phyloP scores from a whole-genome alignment of 1,140 invertebrate genomes.

The Mizuhopecten yessoensis region DNA sequence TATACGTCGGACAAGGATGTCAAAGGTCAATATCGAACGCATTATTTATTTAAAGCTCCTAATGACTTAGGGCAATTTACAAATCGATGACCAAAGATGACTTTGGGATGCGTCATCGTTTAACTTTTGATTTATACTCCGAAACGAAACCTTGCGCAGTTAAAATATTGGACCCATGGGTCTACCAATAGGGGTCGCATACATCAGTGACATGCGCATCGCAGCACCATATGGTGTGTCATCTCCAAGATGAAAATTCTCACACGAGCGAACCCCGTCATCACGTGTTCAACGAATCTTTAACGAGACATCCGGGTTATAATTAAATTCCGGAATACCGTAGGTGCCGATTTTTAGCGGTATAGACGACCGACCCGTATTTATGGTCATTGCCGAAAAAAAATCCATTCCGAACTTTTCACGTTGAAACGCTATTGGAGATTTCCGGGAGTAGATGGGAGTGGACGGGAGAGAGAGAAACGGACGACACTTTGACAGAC shows the following conservation, averaged over 20 bases:
- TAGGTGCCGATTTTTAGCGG: neutral
- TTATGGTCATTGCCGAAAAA: neutral
- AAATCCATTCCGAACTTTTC: neutral
- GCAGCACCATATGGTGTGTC: slow-evolving; percentile 11
- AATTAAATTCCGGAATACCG: slow-evolving; percentile 27
- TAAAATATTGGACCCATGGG: slow-evolving; percentile 15
- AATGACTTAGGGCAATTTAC: slow-evolving; percentile 22
- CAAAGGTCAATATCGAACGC: neutral
- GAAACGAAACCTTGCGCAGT: neutral
- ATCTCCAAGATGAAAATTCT: slow-evolving; percentile 10
- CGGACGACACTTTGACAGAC: slow-evolving; percentile 24
- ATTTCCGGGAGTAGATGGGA: neutral
- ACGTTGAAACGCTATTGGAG: neutral
- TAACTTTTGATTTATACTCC: slow-evolving; percentile 10
- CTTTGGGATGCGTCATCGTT: slow-evolving; percentile 20
- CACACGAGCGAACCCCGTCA: neutral
- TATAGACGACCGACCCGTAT: neutral
- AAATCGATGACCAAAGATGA: neutral
- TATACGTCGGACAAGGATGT: neutral
- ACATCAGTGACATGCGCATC: slow-evolving; percentile 26
- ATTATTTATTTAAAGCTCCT: slow-evolving; percentile 10
- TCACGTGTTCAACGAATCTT: neutral
- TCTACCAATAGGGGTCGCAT: neutral
- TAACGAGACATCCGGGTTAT: slow-evolving; percentile 32
- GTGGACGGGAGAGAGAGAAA: neutral